Evolutionary conservation across 1,140 invertebrate genomes (phyloP).

Genomic region (Papilio polyxenes): DNA sequence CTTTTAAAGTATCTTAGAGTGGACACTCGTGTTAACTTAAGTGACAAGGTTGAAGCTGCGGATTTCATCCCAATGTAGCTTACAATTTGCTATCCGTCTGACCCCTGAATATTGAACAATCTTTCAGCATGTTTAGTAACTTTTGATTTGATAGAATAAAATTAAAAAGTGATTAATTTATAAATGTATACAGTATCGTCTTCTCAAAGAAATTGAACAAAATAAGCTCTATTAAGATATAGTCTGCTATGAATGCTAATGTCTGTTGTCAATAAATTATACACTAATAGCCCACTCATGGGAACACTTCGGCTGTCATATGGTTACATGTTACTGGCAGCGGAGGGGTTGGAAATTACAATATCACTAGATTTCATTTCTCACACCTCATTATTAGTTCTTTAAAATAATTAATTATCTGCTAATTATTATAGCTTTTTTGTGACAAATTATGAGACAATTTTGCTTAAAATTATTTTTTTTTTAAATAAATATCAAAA

Average conservation of each 20-base stretch:
- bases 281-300: slow-evolving; percentile 8
- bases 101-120: neutral
- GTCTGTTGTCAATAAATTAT: neutral
- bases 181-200: neutral
- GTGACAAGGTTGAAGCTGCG: neutral
- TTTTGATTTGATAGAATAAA: neutral
- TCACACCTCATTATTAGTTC: neutral
- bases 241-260: neutral
- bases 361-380: neutral
- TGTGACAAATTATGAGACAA: no score
- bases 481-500: no score
- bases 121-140: neutral
- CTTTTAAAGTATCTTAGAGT: neutral
- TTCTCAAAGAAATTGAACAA: neutral
- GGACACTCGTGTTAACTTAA: neutral
- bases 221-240: neutral
- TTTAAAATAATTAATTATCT: neutral
- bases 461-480: no score
- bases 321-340: neutral
- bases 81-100: neutral
- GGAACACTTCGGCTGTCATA: neutral
- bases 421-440: neutral
- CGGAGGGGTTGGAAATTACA: neutral
- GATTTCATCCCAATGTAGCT: neutral
- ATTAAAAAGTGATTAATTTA: no score